Base-by-base conservation (phyloP, 2,113 vertebrate genomes). In the Chloropsis cyanopogon region DNA sequence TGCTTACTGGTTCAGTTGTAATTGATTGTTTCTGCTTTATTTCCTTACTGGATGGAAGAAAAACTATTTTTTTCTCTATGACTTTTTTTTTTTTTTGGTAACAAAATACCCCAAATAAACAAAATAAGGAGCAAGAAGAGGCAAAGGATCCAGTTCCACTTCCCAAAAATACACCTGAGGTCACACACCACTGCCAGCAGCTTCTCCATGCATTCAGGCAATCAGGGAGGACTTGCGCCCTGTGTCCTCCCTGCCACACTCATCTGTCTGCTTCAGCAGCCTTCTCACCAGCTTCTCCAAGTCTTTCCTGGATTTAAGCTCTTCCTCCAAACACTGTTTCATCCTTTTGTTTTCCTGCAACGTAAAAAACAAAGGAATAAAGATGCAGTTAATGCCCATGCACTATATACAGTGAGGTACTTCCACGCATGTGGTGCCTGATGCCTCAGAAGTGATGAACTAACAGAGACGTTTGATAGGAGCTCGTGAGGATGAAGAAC, bases 271-370 rank as follows among this genome's bases (percentile, higher is more conserved):
- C 97, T 99, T 99, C 96, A 99, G 95, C 96, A 99, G 97, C 97
- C 98, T 99, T 70, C 98, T 96, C 39, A 99, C 99, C 64, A 99
- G 94, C 60, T 99, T 98, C 98, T 99, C 99, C 46, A 99, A 98
- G 80, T 99, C 99, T 96, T 98, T 99, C 85, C 99, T 98, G 54
- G 99, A 99, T 95, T 99, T 99, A 96, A 99, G 97, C 97, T 99
- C 99, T 96, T 99, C 99, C 93, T 99, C 99, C 97, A 99, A 98
- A 91, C 98, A 99, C 92, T 99, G 99, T 80, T 99, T 99, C 98
- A 99, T 99, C 97, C 98, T 98, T 97, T 99, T 99, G 82, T 99
- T 99, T 96, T 99, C 99, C 99, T 99, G 93, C 0, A 13, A 80
- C 29, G 37, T 25, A 23, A 78, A 88, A 84, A 91, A 44, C 4